A percentile compares a stretch with the other conserved stretches of the same genome.
These are phyloP conservation scores for Rhyzopertha dominica DNA, from an alignment of 1,140 invertebrate genomes.

Conservation along the genomic window DNA sequence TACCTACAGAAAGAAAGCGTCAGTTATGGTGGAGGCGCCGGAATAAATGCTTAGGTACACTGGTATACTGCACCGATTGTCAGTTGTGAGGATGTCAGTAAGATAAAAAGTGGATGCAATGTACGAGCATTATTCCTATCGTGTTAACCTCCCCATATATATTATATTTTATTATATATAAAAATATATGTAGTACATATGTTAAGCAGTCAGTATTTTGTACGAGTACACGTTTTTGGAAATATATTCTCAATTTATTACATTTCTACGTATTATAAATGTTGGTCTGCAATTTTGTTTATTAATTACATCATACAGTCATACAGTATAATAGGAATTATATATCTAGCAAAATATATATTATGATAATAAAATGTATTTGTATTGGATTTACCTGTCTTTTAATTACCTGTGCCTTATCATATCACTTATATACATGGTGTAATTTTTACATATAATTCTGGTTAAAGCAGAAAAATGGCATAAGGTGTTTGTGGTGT, in stretches of 20 bases:
- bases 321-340: slow-evolving; percentile 45
- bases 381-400: slow-evolving; percentile 41
- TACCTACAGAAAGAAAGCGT: not conserved
- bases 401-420: too few species aligned
- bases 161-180: slow-evolving; percentile 36
- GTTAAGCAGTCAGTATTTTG: slow-evolving; percentile 43
- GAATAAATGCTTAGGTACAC: slow-evolving; percentile 4
- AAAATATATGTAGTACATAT: slow-evolving; percentile 35
- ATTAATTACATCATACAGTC: slow-evolving; percentile 47
- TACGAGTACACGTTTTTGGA: slow-evolving; percentile 47
- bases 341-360: slow-evolving; percentile 46
- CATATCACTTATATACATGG: too few species aligned
- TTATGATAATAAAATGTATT: slow-evolving; percentile 47
- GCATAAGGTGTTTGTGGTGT: too few species aligned
- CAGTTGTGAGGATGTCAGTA: slow-evolving; percentile 40
- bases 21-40: not conserved
- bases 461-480: too few species aligned
- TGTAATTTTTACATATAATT: too few species aligned
- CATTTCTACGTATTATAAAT: slow-evolving; percentile 47
- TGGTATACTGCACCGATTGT: slow-evolving; percentile 20
- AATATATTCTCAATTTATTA: slow-evolving; percentile 44
- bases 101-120: slow-evolving; percentile 31
- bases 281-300: slow-evolving; percentile 46
- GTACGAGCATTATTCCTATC: slow-evolving; percentile 27
- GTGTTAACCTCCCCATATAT: slow-evolving; percentile 36